Percentiles rank a stretch among this genome's conserved stretches.
These are phyloP conservation scores for Tachystola acroxantha DNA, from an alignment of 2,888 invertebrate genomes.

Conservation along the genomic window DNA sequence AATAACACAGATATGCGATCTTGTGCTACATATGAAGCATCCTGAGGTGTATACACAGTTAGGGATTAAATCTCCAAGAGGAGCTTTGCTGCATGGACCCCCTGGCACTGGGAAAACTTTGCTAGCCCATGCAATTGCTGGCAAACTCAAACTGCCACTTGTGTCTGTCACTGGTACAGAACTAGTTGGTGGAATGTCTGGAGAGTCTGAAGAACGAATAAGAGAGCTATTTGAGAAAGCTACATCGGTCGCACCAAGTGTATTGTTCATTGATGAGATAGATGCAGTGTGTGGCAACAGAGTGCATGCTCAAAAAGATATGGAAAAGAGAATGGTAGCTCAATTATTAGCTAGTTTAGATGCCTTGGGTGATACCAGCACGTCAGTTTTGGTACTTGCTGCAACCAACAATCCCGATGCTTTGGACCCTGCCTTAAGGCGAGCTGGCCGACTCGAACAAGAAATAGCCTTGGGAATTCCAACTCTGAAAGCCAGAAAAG, in stretches of 20 bases:
- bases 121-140: slow-evolving; percentile 89
- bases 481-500: slow-evolving; percentile 86
- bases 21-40: slow-evolving; percentile 91
- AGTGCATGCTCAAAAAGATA: slow-evolving; percentile 93
- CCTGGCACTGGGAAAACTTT: slow-evolving; percentile 96
- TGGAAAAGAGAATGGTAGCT: slow-evolving; percentile 97
- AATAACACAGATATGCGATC: slow-evolving; percentile 83
- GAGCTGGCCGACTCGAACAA: slow-evolving; percentile 95
- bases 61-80: slow-evolving; percentile 92
- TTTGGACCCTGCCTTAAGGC: slow-evolving; percentile 93
- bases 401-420: slow-evolving; percentile 96
- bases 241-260: slow-evolving; percentile 84
- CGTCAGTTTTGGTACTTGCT: slow-evolving; percentile 91
- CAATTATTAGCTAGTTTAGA: slow-evolving; percentile 95
- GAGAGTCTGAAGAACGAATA: slow-evolving; percentile 96
- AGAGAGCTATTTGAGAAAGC: slow-evolving; percentile 94
- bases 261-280: slow-evolving; percentile 97
- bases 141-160: slow-evolving; percentile 90
- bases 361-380: slow-evolving; percentile 79
- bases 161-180: slow-evolving; percentile 95
- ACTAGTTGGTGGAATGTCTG: slow-evolving; percentile 95
- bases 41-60: slow-evolving; percentile 92
- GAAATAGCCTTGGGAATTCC: slow-evolving; percentile 97
- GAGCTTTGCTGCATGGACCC: slow-evolving; percentile 96
- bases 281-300: slow-evolving; percentile 96